Evolutionary conservation across 2,797 vertebrate species (phyloP), one percentile per base, ranked within the genome.

Genomic region (Sebastes diaconus): DNA sequence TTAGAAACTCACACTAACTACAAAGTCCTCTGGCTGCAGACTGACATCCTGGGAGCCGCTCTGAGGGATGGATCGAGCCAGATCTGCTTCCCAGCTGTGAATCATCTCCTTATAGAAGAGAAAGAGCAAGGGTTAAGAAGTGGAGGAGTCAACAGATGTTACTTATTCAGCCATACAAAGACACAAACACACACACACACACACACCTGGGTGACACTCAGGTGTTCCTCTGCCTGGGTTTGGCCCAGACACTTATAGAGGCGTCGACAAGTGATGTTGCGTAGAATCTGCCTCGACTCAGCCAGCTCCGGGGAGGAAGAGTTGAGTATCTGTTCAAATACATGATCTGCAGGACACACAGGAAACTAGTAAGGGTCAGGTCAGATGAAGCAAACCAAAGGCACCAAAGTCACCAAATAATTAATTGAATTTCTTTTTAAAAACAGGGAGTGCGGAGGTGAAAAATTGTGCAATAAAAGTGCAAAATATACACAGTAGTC

Each of bases 161-260:
- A 52, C 2, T 39, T 34, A 52, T 64, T 67, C 11, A 2, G 64
- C 34, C 2, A 29, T 1, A 52, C 5, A 42, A 42, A 42, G 39
- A 42, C 39, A 42, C 39, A 42, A 42, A 42, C 39, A 42, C 39
- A 42, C 91, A 78, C 84, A 42, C 91, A 79, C 84, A 39, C 36
- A 39, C 91, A 79, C 84, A 99, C 98, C 96, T 87, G 88, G 13
- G 73, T 76, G 76, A 97, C 92, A 2, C 8, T 77, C 3, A 73
- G 3, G 14, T 22, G 1, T 4, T 32, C 13, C 1, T 86, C 42
- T 2, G 97, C 88, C 29, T 95, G 96, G 18, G 97, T 98, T 93
- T 99, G 95, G 55, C 98, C 98, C 80, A 99, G 79, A 88, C 87
- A 99, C 77, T 97, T 99, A 89, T 98, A 99, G 4, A 99, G 95